Evolutionary conservation across 2,797 vertebrate species (phyloP), one percentile per base, ranked within the genome.

Genomic region (Fratercula arctica): DNA sequence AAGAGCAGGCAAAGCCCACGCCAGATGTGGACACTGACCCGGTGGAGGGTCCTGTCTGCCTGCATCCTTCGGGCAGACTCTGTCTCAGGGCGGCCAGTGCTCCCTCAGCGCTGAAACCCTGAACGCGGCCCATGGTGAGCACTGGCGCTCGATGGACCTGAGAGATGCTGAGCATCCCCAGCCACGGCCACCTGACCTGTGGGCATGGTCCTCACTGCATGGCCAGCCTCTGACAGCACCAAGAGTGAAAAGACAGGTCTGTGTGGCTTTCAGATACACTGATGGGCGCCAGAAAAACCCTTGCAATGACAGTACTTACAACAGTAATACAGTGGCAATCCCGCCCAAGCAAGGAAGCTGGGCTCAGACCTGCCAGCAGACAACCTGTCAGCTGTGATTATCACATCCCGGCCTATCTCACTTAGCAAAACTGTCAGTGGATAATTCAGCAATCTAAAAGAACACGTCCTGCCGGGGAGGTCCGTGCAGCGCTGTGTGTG

Each of bases 21-120:
- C 17, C 2, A 4, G 7, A 3, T 2, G 10, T 1, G 2, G 61
- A 28, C 59, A 9, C 1, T 31, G 25, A 20, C 9, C 19, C 2
- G 0, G 1, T 16, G 11, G 16, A 59, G 9, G 37, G 17, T 45
- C 15, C 35, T 17, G 6, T 39, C 21, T 43, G 21, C 25, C 75
- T 45, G 19, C 41, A 23, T 6, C 54, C 50, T 46, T 25, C 3
- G 13, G 10, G 17, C 35, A 56, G 63, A 5, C 11, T 16, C 17
- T 73, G 31, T 21, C 51, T 26, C 31, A 14, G 28, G 51, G 46
- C 4, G 11, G 24, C 9, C 54, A 21, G 41, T 23, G 37, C 23
- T 90, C 24, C 54, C 37, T 3, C 29, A 45, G 82, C 3, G 2
- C 63, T 24, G 69, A 57, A 72, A 63, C 43, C n/a, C 39, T 43